A percentile compares a stretch with the other conserved stretches of the same genome.
Evolutionary conservation across 64 coral and sea anemone genomes (phyloP).

Genomic region (Porites australiensis): DNA sequence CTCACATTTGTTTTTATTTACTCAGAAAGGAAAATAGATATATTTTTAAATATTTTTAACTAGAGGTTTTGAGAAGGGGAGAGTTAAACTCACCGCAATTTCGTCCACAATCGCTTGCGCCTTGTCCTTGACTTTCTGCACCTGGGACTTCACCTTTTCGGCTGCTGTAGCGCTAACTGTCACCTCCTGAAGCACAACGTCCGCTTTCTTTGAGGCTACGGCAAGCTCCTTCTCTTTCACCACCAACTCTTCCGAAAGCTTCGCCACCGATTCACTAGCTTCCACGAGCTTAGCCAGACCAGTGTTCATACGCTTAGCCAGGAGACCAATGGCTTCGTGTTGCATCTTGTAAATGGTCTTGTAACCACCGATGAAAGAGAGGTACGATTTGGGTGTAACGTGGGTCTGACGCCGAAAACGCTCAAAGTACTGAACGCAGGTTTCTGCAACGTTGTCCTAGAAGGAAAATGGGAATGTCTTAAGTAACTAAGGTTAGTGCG

Average conservation of each 20-base stretch:
- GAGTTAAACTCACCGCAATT: conserved; percentile 82
- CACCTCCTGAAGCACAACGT: conserved; percentile 95
- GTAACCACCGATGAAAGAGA: conserved; percentile 95
- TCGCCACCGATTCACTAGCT: conserved; percentile 96
- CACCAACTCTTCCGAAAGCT: conserved; percentile 95
- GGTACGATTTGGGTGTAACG: conserved; percentile 94
- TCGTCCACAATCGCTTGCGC: conserved; percentile 99
- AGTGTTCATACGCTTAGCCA: conserved; percentile 78
- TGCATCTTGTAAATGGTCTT: conserved; percentile 91
- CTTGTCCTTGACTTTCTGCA: conserved; percentile 99
- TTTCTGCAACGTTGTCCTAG: conserved; percentile 98
- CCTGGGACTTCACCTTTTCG: conserved; percentile 98
- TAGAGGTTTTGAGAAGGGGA: no score
- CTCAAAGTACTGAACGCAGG: conserved; percentile 95
- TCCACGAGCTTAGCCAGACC: conserved; percentile 89
- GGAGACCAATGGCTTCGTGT: conserved; percentile 85
- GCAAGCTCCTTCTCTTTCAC: conserved; percentile 98
- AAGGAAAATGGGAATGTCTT: background rate
- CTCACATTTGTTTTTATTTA: no score
- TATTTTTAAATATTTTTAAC: no score
- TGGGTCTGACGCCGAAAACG: conserved; percentile 96
- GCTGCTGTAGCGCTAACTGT: conserved; percentile 93
- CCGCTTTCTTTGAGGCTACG: conserved; percentile 98
- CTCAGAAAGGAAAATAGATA: background rate
- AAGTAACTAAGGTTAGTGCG: no score